Base-by-base conservation (phyloP, 2,888 invertebrate genomes). In the Amorpha juglandis region DNA sequence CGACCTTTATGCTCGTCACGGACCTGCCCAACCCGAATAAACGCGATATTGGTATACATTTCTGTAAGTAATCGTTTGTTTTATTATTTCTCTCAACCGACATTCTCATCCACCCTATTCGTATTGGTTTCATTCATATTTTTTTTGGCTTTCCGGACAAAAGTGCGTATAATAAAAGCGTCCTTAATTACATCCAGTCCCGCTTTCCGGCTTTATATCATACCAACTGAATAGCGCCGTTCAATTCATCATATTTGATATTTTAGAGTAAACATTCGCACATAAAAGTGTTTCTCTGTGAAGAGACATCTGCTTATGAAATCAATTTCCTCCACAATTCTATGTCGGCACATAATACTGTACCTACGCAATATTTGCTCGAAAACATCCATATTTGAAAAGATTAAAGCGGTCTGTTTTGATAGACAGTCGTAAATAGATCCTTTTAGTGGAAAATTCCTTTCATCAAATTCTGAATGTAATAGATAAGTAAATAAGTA, bases 1-100 rank as follows among this genome's bases (percentile, higher is more conserved):
- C 66, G 79, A 35, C 19, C 19, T 42, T 42, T 19, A 89, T 87
- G 88, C 89, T 68, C 71, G 87, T 88, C 90, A 90, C 90, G 90
- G 76, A 79, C 79, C 69, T 70, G 66, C 71, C 74, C 74, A 73
- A 69, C 71, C 74, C 76, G 71, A 77, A 81, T 82, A 81, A 81
- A 81, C 74, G 77, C 74, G 69, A 71, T 73, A 84, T 84, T 82
- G 81, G 78, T 74, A 74, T 82, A 79, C 84, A 79, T 80, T 81
- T 82, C 76, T 80, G 76, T 81, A 82, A 81, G 84, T 84, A 83
- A 83, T 82, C 79, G 81, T 84, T 83, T 81, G 77, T 81, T 87
- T 83, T 84, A 83, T 80, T 86, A 84, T 86, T 82, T 83, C 78
- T 78, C 73, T 77, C 74, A 67, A 66, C 67, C 67, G 69, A 58